These are phyloP conservation scores for Camptogramma bilineatum DNA, from an alignment of 2,888 invertebrate species.

Conservation along the genomic window DNA sequence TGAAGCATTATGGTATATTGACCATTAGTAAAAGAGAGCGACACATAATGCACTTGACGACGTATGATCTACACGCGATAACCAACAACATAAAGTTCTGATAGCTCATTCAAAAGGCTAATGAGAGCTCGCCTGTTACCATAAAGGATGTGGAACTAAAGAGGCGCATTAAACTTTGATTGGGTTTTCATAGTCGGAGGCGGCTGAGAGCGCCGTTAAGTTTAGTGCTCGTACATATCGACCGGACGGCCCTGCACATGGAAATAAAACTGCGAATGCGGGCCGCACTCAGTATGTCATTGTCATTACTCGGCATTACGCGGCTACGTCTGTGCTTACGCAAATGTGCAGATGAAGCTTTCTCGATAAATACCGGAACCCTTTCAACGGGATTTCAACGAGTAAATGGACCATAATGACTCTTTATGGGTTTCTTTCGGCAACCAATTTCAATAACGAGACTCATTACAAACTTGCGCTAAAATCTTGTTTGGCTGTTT, in stretches of 20 bases:
- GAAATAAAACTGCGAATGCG: conserved; percentile 53
- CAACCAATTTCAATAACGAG: neutral
- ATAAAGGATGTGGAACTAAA: conserved; percentile 59
- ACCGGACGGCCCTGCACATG: conserved; percentile 49
- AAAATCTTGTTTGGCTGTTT: neutral
- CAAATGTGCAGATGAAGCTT: conserved; percentile 1
- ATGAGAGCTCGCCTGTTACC: conserved; percentile 51
- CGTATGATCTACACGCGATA: conserved; percentile 25
- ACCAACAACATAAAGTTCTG: conserved; percentile 35
- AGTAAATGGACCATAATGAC: neutral
- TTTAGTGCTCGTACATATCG: conserved; percentile 73
- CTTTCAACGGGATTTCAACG: neutral
- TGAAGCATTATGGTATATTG: conserved; percentile 1
- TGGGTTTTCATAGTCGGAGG: conserved; percentile 72
- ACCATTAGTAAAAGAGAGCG: neutral
- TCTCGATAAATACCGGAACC: neutral
- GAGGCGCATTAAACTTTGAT: conserved; percentile 74
- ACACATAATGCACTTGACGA: conserved; percentile 2
- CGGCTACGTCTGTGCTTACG: neutral
- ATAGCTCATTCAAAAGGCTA: conserved; percentile 44
- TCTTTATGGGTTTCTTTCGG: neutral
- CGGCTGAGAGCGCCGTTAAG: conserved; percentile 67
- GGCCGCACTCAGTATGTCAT: conserved; percentile 13
- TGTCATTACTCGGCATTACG: neutral
- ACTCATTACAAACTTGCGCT: neutral